Conservation (phyloP, 2,888 invertebrate species). For the Adineta ricciae region DNA sequence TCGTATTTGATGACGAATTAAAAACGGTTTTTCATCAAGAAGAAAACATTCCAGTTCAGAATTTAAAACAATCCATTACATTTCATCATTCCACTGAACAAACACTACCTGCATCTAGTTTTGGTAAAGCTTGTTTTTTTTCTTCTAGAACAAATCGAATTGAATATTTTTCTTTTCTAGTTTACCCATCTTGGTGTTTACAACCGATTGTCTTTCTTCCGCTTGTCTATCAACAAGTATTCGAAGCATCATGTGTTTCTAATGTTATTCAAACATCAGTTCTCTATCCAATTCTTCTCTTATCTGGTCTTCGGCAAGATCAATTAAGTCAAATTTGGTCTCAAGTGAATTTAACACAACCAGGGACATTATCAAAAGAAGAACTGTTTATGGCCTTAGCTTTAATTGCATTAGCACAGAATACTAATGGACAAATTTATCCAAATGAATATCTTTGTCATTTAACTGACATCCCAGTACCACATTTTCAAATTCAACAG, state of each 20-base stretch:
- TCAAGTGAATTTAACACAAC: conserved; percentile 49
- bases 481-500: conserved; percentile 11
- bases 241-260: neutral
- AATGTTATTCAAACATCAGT: conserved; percentile 43
- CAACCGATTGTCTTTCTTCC: neutral
- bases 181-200: neutral
- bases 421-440: conserved; percentile 35
- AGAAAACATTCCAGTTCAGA: neutral
- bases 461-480: neutral
- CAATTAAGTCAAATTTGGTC: conserved; percentile 52
- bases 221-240: conserved; percentile 6
- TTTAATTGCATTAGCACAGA: conserved; percentile 53
- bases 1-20: neutral
- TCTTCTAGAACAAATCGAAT: neutral
- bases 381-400: conserved; percentile 53
- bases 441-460: neutral
- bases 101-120: neutral
- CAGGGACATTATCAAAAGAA: conserved; percentile 49
- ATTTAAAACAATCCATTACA: neutral
- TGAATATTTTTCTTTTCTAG: neutral
- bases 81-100: neutral
- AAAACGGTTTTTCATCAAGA: neutral
- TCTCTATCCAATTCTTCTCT: conserved; percentile 51
- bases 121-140: neutral
- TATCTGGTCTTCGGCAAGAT: conserved; percentile 50